phyloP scores from a whole-genome alignment of 2,113 vertebrate genomes.

The Puma concolor region DNA sequence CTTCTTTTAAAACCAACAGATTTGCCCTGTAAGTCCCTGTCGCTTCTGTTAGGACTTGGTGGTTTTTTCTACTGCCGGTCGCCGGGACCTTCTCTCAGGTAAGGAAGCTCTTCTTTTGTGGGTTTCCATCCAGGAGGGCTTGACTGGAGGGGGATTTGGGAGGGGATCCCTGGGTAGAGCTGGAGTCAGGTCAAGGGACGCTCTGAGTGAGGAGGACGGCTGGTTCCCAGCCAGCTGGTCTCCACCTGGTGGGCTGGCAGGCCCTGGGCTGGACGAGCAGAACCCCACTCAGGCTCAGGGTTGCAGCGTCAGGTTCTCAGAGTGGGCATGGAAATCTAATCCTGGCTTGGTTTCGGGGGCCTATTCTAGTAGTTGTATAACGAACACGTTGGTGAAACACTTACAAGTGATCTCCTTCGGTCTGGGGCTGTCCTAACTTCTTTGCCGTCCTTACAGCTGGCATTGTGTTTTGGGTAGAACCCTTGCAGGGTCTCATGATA shows the following conservation, averaged over 20 bases:
- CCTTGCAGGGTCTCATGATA: not conserved
- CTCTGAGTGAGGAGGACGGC: not conserved
- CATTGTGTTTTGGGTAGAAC: not conserved
- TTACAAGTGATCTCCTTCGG: not conserved
- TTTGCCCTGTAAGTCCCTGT: constrained; percentile 40
- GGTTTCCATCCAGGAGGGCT: not conserved
- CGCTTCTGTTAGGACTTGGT: constrained; percentile 25
- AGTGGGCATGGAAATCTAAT: not conserved
- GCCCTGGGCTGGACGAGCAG: not conserved
- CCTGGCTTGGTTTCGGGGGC: not conserved
- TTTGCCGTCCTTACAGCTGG: not conserved
- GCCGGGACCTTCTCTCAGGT: constrained; percentile 58
- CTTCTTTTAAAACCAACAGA: constrained; percentile 71
- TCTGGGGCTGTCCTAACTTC: not conserved
- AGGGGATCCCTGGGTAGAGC: not conserved
- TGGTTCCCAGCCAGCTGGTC: not conserved
- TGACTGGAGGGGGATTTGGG: not conserved
- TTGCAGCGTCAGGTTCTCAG: not conserved
- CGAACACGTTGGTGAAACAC: not conserved
- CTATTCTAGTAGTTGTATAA: no score
- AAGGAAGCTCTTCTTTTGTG: constrained; percentile 51
- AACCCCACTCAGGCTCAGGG: not conserved
- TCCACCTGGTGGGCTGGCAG: not conserved
- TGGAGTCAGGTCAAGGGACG: not conserved
- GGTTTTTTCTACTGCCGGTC: not conserved